phyloP scores from a whole-genome alignment of 2,113 vertebrate species.

The Oreocharis arfaki region DNA sequence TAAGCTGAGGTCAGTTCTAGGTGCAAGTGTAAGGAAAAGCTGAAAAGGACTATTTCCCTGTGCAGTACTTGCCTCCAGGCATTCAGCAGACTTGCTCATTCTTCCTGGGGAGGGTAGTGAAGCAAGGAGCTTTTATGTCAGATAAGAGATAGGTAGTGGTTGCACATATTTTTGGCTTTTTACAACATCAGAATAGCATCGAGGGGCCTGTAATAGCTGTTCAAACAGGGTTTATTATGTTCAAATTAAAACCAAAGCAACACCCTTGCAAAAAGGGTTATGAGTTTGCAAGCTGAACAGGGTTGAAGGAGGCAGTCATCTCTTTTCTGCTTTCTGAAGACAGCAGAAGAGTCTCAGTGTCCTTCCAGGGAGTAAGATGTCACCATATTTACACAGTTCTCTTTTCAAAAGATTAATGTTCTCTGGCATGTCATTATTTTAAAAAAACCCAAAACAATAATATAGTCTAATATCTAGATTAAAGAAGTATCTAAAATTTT shows the following conservation, averaged over 20 bases:
- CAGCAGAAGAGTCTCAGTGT: neutral
- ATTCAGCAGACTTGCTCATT: neutral
- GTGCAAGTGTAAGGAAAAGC: neutral
- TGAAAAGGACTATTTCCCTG: neutral
- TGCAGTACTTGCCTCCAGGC: neutral
- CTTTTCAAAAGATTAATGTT: neutral
- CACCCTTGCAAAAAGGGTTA: neutral
- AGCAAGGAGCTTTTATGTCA: neutral
- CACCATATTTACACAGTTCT: neutral
- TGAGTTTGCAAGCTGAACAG: neutral
- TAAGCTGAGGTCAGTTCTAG: neutral
- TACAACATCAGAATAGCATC: neutral
- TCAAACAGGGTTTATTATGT: neutral
- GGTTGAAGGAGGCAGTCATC: neutral
- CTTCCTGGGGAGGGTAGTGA: neutral
- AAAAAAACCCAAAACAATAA: too few relatives aligned
- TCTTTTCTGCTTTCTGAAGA: neutral
- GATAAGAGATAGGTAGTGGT: neutral
- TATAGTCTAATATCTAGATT: neutral
- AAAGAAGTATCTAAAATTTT: neutral
- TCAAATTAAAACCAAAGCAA: neutral
- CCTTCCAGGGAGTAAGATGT: neutral
- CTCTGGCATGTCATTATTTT: neutral
- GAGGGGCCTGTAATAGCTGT: neutral
- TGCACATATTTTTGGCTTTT: neutral